Evolutionary conservation across 2,797 vertebrate genomes (phyloP), one percentile per base, ranked within the genome.

Genomic region (Spinus olivaceus): DNA sequence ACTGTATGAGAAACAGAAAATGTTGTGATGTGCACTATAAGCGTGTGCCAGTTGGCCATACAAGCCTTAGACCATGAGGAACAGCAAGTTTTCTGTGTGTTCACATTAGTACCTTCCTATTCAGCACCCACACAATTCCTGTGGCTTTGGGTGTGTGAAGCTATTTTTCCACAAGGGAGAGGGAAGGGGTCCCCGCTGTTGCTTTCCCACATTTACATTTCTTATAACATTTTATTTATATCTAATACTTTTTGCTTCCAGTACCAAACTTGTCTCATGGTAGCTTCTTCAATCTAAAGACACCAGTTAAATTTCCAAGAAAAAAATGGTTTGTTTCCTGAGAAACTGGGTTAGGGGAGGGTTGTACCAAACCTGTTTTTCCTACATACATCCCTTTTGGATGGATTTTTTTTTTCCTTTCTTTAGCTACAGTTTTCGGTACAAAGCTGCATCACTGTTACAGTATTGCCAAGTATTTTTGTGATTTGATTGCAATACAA

Each of bases 61-160:
- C 53, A 69, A 72, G 91, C 30, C 0, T 86, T 88, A 76, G 10
- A 49, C 65, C 0, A 0, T 95, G 81, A 89, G 71, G 80, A 95
- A 72, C 86, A 85, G 87, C 35, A 82, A 78, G 66, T 89, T 95
- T 92, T 90, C 94, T 6, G 2, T 94, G 81, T 87, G 81, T 94
- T 95, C 71, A 14, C 92, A 92, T 97, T 94, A 95, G 77, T 85
- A 37, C 85, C 88, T 96, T 96, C 91, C 94, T 95, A 65, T 92
- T 93, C 77, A 92, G 86, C 89, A 95, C 92, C 90, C 90, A 91
- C 92, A 95, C 92, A 88, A 94, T 95, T 96, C 90, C 81, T 96
- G 90, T 95, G 95, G 94, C 95, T 96, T 94, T 96, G 95, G 93
- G 92, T 72, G 88, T 96, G 91, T 90, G 90, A 93, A 94, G 60